Conservation (phyloP, 64 coral and sea anemone genomes). For the Dendrophyllia cribrosa region DNA sequence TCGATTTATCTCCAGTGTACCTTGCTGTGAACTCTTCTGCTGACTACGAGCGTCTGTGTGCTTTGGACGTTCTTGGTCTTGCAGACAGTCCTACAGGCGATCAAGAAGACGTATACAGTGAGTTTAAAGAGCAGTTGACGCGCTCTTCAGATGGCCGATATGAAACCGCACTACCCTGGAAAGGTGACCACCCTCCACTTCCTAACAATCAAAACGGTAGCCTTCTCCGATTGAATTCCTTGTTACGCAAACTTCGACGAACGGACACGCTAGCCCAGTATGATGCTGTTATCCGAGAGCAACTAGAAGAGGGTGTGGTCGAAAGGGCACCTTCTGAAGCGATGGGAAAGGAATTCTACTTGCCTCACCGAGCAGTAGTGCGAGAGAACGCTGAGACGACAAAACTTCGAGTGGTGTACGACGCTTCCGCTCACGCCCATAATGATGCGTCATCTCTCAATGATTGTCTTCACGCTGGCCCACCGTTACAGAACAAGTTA, state of each 20-base stretch:
- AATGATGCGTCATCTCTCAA: constrained; percentile 11
- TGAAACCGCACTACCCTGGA: constrained; percentile 51
- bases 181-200: constrained; percentile 30
- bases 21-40: not conserved
- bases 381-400: constrained; percentile 43
- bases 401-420: constrained; percentile 36
- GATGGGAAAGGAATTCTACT: constrained; percentile 10
- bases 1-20: not conserved
- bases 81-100: not conserved
- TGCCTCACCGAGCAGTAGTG: constrained; percentile 56
- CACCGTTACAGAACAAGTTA: not conserved
- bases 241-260: constrained; percentile 9
- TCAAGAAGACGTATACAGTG: constrained; percentile 25
- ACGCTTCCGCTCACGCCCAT: constrained; percentile 12
- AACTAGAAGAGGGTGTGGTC: constrained; percentile 30
- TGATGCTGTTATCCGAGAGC: constrained; percentile 10
- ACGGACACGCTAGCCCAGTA: constrained; percentile 25
- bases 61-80: constrained; percentile 28
- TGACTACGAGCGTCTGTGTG: constrained; percentile 19
- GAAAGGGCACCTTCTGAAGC: constrained; percentile 5
- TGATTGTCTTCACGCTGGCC: constrained; percentile 17
- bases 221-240: not conserved
- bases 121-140: constrained; percentile 8
- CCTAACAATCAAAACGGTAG: constrained; percentile 19
- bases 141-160: constrained; percentile 13